A percentile compares a stretch with the other conserved stretches of the same genome.
phyloP scores from a whole-genome alignment of 1,140 invertebrate species.

The Tetragnatha versicolor region DNA sequence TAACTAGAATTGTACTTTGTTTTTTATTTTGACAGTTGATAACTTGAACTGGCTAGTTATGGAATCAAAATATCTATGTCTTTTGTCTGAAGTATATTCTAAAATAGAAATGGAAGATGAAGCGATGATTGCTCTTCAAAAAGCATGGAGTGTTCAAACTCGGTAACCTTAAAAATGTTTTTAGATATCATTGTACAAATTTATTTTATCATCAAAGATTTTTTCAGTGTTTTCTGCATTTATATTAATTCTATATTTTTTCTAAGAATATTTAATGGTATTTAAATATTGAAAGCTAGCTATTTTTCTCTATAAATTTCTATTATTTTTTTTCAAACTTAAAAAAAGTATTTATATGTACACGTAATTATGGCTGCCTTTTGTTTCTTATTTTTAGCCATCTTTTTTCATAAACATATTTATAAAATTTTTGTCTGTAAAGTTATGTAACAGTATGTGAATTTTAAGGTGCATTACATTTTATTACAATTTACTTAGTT shows the following conservation, averaged over 20 bases:
- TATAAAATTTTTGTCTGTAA: no score
- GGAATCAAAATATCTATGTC: slow-evolving; percentile 72
- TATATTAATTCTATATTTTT: neutral
- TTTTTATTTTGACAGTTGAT: slow-evolving; percentile 45
- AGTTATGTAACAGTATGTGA: no score
- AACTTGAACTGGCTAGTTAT: slow-evolving; percentile 67
- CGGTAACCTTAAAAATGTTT: slow-evolving; percentile 20
- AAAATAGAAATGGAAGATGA: slow-evolving; percentile 68
- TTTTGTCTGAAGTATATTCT: slow-evolving; percentile 70
- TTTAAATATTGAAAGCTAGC: neutral
- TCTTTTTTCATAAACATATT: no score
- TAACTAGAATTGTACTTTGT: neutral
- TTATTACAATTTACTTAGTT: no score
- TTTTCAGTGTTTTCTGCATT: neutral
- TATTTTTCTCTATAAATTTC: no score
- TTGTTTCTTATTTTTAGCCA: no score
- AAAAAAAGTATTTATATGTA: no score
- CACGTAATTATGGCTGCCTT: no score
- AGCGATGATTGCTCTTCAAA: slow-evolving; percentile 71
- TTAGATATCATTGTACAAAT: no score
- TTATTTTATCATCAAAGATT: neutral
- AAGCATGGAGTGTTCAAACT: slow-evolving; percentile 73
- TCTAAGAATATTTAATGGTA: neutral
- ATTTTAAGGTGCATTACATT: no score
- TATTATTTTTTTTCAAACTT: no score